Evolutionary conservation across 2,888 invertebrate species (phyloP).

Genomic region (Amiota mariae): DNA sequence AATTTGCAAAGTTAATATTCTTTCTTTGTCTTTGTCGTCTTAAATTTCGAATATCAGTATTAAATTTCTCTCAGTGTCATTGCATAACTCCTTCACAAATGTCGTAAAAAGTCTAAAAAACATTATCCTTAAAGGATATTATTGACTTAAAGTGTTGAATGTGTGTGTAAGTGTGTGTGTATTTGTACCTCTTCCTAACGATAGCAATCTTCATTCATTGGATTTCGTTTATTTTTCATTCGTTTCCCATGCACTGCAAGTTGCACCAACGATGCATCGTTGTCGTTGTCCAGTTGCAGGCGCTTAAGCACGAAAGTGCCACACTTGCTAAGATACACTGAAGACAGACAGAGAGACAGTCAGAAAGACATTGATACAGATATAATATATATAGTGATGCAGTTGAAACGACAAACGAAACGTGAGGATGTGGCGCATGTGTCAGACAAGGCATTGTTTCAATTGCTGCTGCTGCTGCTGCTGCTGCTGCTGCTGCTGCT

Average conservation of each 20-base stretch:
- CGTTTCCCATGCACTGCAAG: neutral
- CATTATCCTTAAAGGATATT: conserved; percentile 31
- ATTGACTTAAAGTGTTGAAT: conserved; percentile 22
- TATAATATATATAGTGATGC: neutral
- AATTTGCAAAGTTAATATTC: no score
- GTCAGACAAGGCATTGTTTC: conserved; percentile 22
- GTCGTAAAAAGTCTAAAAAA: conserved; percentile 14
- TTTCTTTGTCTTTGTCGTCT: neutral
- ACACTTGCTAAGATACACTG: conserved; percentile 17
- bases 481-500: no score
- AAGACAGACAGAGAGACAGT: neutral
- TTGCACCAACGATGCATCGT: neutral
- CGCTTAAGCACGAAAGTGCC: conserved; percentile 20
- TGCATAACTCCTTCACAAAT: neutral
- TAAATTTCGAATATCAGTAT: neutral
- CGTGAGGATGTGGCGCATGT: neutral
- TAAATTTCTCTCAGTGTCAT: conserved; percentile 8
- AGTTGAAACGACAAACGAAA: neutral
- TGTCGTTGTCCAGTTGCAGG: conserved; percentile 18
- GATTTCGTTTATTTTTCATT: conserved; percentile 2
- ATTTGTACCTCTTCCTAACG: conserved; percentile 16
- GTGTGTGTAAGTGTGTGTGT: conserved; percentile 24
- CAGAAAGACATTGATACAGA: neutral
- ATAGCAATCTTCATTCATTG: conserved; percentile 27
- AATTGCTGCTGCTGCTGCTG: neutral